Conservation (phyloP, 2,113 vertebrate species). For the Phrynosoma blainvillii region DNA sequence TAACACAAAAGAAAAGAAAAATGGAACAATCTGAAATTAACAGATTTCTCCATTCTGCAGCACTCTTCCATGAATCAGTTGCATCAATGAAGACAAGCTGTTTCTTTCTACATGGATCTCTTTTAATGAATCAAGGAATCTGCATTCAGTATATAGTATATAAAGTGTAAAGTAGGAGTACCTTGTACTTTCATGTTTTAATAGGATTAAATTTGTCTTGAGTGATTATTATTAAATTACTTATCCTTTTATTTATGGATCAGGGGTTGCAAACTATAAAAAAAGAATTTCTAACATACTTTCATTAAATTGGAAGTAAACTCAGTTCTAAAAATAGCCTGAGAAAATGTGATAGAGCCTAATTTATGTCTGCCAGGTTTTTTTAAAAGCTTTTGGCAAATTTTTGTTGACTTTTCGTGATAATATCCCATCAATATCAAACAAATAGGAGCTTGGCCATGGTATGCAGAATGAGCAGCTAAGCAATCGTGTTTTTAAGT, state of each 20-base stretch:
- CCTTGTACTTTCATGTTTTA: background rate
- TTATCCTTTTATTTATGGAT: background rate
- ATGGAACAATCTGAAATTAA: background rate
- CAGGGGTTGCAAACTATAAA: slow-evolving; percentile 1
- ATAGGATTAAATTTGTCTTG: background rate
- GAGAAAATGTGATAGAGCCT: background rate
- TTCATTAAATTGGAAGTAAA: slow-evolving; percentile 21
- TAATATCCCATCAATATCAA: background rate
- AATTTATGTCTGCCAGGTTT: background rate
- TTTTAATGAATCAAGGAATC: background rate
- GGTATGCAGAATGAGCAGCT: background rate
- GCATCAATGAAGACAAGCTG: background rate
- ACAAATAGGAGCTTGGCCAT: slow-evolving; percentile 13
- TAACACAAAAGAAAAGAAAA: background rate
- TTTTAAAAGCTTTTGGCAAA: slow-evolving; percentile 26
- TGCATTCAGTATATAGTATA: background rate
- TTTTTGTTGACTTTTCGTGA: slow-evolving; percentile 14
- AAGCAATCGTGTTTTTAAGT: slow-evolving; percentile 2
- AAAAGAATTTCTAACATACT: background rate
- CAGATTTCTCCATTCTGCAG: background rate
- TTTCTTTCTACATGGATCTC: background rate
- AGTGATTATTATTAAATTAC: slow-evolving; percentile 9
- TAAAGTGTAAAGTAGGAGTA: background rate
- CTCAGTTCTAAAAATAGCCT: slow-evolving; percentile 15
- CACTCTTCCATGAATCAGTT: background rate